Base-by-base conservation (phyloP, 2,113 vertebrate genomes). In the Carassius auratus region DNA sequence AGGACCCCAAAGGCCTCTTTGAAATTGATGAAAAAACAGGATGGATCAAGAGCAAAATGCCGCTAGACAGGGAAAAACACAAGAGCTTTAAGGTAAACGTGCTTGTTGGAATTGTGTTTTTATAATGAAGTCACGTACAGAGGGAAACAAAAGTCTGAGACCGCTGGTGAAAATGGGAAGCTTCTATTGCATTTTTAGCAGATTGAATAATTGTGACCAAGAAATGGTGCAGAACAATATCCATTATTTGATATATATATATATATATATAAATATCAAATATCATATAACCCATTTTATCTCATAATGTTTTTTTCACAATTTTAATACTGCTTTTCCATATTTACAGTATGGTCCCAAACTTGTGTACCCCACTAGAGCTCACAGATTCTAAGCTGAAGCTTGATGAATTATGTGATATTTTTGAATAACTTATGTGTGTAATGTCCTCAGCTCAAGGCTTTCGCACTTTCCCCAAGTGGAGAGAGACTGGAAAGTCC, bases 1-100 rank as follows among this genome's bases (percentile, higher is more conserved):
- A 98, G 91, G 96, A 97, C 14, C 98, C 98, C 13, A 95, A 92
- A 69, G 96, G 96, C 38, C 86, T 97, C 82, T 99, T 99, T 93
- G 97, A 97, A 92, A 98, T 99, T 0, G 97, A 99, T 84, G 97
- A 97, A 84, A 95, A 95, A 92, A 96, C 95, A 0, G 98, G 98
- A 68, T 92, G 95, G 33, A 97, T 99, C 78, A 95, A 95, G 89
- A 96, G 98, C 90, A 98, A 97, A 0, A 91, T 91, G 42, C 93
- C 95, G 48, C 95, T 99, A 92, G 98, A 99, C 94, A 94, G 98
- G 3, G 98, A 99, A 93, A 95, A 95, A 91, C 92, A 94, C 0
- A 95, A 93, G 23, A 97, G 92, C 69, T 99, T 97, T 89, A 95
- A 95, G 92, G 98, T 99, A 92, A 76, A 48, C 42, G 1, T 19